phyloP scores from a whole-genome alignment of 92 coral and sea anemone genomes.

The Diadumene lineata region DNA sequence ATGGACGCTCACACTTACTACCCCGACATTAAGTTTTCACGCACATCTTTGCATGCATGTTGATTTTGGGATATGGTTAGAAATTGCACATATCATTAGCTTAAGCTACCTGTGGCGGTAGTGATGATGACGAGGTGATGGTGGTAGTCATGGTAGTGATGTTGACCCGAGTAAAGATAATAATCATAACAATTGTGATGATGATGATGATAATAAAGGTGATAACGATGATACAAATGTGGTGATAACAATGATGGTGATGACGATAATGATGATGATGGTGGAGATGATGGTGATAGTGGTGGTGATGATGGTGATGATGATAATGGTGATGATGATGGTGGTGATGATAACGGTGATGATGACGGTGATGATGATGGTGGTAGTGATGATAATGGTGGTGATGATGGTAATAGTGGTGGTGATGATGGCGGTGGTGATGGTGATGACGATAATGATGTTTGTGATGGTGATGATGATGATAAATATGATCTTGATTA shows the following conservation, averaged over 20 bases:
- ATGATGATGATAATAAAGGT: not conserved
- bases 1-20: too few relatives aligned
- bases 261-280: not conserved
- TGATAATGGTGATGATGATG: not conserved
- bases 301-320: not conserved
- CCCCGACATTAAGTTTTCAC: too few relatives aligned
- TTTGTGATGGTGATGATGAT: not conserved
- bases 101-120: too few relatives aligned
- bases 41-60: too few relatives aligned
- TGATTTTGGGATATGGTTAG: too few relatives aligned
- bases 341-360: not conserved
- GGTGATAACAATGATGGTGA: not conserved
- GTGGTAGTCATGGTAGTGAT: too few relatives aligned
- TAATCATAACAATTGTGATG: conserved; percentile 2
- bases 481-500: not conserved
- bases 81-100: too few relatives aligned
- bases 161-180: not conserved
- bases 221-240: not conserved
- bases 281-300: not conserved
- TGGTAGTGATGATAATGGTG: not conserved
- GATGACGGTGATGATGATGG: not conserved
- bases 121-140: too few relatives aligned
- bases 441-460: not conserved
- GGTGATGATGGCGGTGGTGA: not conserved
- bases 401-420: not conserved